phyloP scores from a whole-genome alignment of 2,113 vertebrate genomes.

The Elgaria multicarinata region DNA sequence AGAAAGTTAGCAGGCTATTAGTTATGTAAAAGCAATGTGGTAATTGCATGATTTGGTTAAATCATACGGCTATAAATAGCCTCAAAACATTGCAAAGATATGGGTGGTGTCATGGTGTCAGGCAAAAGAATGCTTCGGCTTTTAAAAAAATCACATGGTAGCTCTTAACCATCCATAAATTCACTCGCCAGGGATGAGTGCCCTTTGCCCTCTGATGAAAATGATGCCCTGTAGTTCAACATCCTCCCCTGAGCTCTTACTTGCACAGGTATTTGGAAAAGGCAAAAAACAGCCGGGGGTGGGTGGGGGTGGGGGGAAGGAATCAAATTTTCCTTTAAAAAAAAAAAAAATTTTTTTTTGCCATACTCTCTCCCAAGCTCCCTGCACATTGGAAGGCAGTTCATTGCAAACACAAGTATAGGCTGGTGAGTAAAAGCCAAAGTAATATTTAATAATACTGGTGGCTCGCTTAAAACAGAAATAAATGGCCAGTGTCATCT shows the following conservation, averaged over 20 bases:
- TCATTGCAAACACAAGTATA: background rate
- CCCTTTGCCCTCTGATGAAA: background rate
- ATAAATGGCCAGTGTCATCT: background rate
- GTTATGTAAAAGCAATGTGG: background rate
- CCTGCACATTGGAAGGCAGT: background rate
- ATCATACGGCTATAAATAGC: background rate
- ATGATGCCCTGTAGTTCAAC: background rate
- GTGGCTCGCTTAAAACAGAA: background rate
- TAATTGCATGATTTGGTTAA: background rate
- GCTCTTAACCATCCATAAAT: background rate
- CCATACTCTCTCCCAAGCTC: background rate
- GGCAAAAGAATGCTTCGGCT: background rate
- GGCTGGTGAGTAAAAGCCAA: background rate
- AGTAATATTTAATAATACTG: background rate
- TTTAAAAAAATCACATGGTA: background rate
- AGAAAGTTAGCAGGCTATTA: constrained; percentile 9
- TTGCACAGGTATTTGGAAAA: background rate
- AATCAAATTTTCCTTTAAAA: no score
- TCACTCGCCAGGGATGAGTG: background rate
- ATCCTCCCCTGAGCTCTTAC: background rate
- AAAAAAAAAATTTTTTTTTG: no score
- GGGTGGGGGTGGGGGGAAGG: no score
- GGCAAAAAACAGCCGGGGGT: background rate
- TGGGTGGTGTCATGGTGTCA: no score
- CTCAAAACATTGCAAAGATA: background rate